Conservation (phyloP, 2,113 vertebrate species). For the Pteronura brasiliensis region DNA sequence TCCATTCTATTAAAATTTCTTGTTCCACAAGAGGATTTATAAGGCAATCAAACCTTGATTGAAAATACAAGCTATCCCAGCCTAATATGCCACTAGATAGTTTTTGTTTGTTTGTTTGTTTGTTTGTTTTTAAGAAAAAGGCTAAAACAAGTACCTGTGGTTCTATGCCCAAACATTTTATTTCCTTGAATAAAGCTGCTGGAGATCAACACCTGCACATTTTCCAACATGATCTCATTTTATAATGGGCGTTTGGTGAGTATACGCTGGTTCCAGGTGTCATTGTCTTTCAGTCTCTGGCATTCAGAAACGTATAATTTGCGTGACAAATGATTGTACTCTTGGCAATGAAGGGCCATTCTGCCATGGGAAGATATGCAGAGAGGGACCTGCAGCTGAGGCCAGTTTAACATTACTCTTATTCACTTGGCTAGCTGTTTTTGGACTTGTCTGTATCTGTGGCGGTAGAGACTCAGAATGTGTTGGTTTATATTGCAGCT, state of each 20-base stretch:
- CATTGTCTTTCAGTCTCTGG: constrained; percentile 70
- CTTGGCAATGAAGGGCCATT: constrained; percentile 72
- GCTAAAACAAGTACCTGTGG: constrained; percentile 1
- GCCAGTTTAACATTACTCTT: constrained; percentile 31
- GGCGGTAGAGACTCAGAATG: not conserved
- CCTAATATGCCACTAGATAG: not conserved
- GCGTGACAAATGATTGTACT: constrained; percentile 73
- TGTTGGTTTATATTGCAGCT: constrained; percentile 27
- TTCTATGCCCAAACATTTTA: constrained; percentile 39
- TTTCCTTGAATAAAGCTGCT: constrained; percentile 62
- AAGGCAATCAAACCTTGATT: not conserved
- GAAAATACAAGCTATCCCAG: not conserved
- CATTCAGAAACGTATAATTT: constrained; percentile 65
- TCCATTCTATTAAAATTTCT: not conserved
- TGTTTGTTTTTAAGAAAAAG: not conserved
- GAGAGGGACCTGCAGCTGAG: constrained; percentile 63
- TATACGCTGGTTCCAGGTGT: constrained; percentile 34
- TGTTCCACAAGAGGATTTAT: constrained; percentile 25
- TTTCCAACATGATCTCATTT: constrained; percentile 68
- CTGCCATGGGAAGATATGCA: constrained; percentile 73
- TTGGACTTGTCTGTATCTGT: constrained; percentile 5
- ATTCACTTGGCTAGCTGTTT: constrained; percentile 50
- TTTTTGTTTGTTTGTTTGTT: not conserved
- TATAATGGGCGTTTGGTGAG: not conserved
- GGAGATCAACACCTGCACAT: constrained; percentile 71